Evolutionary conservation across 92 coral and sea anemone species (phyloP), one percentile per base, ranked within the genome.

Genomic region (Montipora capitata): DNA sequence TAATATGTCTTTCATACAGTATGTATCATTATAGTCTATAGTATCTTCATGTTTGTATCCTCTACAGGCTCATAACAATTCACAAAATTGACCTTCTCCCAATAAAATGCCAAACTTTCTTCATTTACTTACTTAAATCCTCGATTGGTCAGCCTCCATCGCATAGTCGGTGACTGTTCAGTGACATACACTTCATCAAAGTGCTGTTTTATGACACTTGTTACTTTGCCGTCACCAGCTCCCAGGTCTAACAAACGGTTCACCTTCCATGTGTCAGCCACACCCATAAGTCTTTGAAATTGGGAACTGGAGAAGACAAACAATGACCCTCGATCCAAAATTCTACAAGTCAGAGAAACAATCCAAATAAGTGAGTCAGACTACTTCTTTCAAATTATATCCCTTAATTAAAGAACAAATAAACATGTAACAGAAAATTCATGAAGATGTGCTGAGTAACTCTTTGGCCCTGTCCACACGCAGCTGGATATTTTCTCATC

Each of bases 191-290:
- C 93, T 77, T 92, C 93, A 48, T 96, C 96, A 96, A 97, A 97
- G 81, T 94, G 93, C 62, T 92, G 94, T 76, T 90, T 91, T 91
- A 97, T 97, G 17, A 95, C 84, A 41, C 85, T 90, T 3, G 99
- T 97, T 38, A 97, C 99, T 64, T 92, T 93, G 67, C 99, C 99
- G 85, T 97, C 99, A 3, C 99, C 99, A 70, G 99, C 97, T 38
- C 99, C 99, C 35, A 97, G 87, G 87, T 97, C 99, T 56, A 97
- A 90, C 16, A 97, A 57, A 56, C 76, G 88, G 16, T 83, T 82
- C 5, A 79, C 83, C 48, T 87, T 93, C 81, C 89, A 77, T n/a
- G 87, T 84, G 18, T 74, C 90, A 85, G 80, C 86, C 52, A 96
- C 66, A 52, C 86, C 75, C 71, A 97, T 74, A 58, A 97, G 80